A percentile compares a stretch with the other conserved stretches of the same genome.
These are phyloP conservation scores for Mus pahari DNA, from an alignment of 2,113 vertebrate genomes.

Conservation along the genomic window DNA sequence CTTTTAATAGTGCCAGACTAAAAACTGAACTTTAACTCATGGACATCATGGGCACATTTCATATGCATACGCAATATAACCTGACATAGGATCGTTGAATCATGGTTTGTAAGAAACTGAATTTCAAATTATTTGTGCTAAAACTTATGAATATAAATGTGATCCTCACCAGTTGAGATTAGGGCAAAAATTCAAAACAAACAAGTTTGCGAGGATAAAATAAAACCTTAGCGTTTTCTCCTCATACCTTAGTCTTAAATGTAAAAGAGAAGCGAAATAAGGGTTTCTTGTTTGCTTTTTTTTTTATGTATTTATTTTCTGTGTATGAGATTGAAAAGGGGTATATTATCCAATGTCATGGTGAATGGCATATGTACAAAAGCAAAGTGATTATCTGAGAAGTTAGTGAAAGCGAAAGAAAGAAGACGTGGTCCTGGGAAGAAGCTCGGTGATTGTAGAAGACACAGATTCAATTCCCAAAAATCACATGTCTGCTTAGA, in stretches of 20 bases:
- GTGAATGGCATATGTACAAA: neutral
- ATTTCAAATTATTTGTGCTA: neutral
- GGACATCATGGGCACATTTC: neutral
- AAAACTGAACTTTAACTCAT: neutral
- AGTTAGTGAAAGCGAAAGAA: neutral
- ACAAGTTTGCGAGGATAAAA: neutral
- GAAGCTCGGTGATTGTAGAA: neutral
- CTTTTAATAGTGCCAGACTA: neutral
- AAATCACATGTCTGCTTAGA: neutral
- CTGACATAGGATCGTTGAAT: neutral
- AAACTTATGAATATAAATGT: neutral
- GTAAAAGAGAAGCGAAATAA: neutral
- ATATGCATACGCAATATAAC: neutral
- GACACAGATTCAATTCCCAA: neutral
- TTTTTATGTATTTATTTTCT: neutral
- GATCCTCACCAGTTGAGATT: neutral
- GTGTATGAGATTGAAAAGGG: neutral
- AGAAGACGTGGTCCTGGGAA: neutral
- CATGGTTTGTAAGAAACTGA: neutral
- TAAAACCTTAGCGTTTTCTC: neutral
- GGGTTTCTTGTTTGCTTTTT: neutral
- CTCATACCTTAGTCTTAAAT: neutral
- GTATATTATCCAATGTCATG: too few relatives aligned
- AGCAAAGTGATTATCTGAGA: neutral
- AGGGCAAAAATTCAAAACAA: neutral